Conservation (phyloP, 2,113 vertebrate genomes). For the Campylomormyrus tamandua region DNA sequence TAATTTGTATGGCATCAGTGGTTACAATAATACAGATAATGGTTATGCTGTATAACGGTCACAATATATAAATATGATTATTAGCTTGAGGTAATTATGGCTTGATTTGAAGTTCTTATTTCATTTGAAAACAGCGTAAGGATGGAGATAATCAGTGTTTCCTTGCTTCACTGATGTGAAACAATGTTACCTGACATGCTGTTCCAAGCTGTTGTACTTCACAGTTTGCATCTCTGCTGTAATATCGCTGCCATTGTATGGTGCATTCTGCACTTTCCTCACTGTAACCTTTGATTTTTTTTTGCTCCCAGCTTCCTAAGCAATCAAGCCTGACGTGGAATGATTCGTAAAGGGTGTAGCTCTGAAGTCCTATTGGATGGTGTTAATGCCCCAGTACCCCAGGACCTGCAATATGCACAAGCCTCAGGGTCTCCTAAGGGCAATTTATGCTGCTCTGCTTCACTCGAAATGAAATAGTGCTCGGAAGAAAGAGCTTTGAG, state of each 20-base stretch:
- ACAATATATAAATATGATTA: background rate
- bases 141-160: background rate
- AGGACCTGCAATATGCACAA: background rate
- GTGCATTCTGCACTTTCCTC: background rate
- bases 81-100: background rate
- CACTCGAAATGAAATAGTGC: background rate
- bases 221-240: background rate
- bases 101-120: background rate
- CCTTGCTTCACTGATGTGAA: background rate
- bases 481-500: background rate
- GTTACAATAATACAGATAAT: background rate
- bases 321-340: background rate
- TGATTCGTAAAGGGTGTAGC: background rate
- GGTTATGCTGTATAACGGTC: background rate
- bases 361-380: background rate
- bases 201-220: background rate
- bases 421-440: background rate
- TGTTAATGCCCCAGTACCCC: background rate
- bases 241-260: background rate
- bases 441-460: background rate
- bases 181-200: background rate
- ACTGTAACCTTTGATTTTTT: background rate
- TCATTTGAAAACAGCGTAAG: background rate
- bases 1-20: background rate
- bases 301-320: background rate